These are phyloP conservation scores for Brienomyrus brachyistius DNA, from an alignment of 2,113 vertebrate species.

Conservation along the genomic window DNA sequence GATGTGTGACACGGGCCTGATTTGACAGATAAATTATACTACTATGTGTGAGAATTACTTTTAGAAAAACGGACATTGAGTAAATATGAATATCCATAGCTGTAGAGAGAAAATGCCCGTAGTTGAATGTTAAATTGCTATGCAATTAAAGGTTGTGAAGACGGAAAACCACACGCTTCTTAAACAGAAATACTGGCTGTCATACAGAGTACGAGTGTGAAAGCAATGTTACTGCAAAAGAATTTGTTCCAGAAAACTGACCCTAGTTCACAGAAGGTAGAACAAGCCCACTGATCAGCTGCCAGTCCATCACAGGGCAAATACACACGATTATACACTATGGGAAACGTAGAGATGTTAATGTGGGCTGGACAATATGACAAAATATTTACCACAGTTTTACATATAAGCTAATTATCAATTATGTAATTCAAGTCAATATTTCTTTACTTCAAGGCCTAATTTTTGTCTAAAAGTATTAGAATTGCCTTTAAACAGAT, in stretches of 20 bases:
- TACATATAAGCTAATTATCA: neutral
- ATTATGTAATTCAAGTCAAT: neutral
- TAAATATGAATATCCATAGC: neutral
- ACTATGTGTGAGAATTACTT: neutral
- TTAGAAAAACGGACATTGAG: neutral
- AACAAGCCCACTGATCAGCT: neutral
- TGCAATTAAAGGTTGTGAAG: neutral
- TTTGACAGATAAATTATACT: neutral
- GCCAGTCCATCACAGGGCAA: neutral
- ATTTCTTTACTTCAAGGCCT: neutral
- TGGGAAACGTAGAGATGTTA: neutral
- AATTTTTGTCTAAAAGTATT: neutral
- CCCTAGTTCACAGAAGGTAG: neutral
- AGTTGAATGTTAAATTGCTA: neutral
- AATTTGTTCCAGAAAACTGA: neutral
- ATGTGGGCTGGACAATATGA: neutral
- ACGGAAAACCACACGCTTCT: neutral
- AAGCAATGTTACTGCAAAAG: neutral
- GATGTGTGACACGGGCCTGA: neutral
- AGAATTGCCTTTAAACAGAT: neutral
- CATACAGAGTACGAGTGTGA: neutral
- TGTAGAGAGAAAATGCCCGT: neutral
- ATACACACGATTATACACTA: neutral
- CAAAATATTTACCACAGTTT: neutral
- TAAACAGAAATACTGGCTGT: neutral